Conservation (phyloP, 64 coral and sea anemone species). For the Actinia tenebrosa region DNA sequence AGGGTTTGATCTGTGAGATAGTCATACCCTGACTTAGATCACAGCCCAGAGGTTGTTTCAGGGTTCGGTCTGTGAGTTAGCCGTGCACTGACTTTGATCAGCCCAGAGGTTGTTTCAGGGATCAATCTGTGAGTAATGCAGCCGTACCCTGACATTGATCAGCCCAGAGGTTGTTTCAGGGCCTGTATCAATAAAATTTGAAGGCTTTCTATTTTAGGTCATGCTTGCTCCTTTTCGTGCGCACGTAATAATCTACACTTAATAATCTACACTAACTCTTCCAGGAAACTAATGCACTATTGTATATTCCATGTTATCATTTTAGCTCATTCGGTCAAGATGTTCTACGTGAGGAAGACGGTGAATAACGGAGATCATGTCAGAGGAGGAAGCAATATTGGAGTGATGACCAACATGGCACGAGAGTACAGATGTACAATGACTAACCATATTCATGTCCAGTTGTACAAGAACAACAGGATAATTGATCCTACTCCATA, state of each 20-base stretch:
- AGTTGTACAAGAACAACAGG: constrained; percentile 23
- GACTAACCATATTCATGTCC: constrained; percentile 35
- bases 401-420: constrained; percentile 12
- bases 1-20: too few species aligned
- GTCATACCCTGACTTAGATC: too few species aligned
- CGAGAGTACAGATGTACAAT: background rate
- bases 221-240: too few species aligned
- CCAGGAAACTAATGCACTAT: background rate
- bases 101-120: too few species aligned
- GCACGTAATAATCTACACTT: background rate
- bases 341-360: constrained; percentile 9
- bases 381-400: background rate
- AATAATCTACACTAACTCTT: background rate
- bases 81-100: too few species aligned
- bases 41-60: too few species aligned
- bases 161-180: too few species aligned
- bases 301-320: background rate
- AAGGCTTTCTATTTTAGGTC: too few species aligned
- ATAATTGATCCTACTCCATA: constrained; percentile 21
- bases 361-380: background rate
- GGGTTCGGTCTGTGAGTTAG: too few species aligned
- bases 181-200: too few species aligned
- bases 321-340: constrained; percentile 12
- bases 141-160: too few species aligned
- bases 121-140: too few species aligned